phyloP scores from a whole-genome alignment of 1,140 invertebrate genomes.

The Harlomillsia oculata region DNA sequence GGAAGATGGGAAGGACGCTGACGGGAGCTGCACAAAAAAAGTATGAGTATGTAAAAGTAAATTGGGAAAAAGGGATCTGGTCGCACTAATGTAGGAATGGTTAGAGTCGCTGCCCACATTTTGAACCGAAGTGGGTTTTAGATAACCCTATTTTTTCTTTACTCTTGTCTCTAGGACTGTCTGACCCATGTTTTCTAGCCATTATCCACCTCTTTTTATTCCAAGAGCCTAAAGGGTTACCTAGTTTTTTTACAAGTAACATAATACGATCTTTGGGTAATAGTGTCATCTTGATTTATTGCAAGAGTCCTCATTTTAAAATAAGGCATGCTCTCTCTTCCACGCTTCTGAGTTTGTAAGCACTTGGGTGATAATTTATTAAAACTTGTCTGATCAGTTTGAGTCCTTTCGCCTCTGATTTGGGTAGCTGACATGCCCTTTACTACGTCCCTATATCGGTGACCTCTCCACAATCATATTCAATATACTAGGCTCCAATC shows the following conservation, averaged over 20 bases:
- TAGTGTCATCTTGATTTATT: constrained; percentile 24
- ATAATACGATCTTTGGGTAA: constrained; percentile 19
- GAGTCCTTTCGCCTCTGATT: neutral
- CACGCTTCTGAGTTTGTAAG: constrained; percentile 18
- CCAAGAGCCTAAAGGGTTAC: constrained; percentile 1
- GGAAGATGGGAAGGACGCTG: neutral
- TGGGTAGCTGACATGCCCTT: neutral
- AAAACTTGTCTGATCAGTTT: neutral
- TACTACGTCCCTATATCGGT: too few relatives aligned
- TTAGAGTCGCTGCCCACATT: neutral
- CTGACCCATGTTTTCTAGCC: constrained; percentile 9
- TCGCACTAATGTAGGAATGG: neutral
- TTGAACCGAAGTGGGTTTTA: too few relatives aligned
- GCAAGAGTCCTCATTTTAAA: constrained; percentile 18
- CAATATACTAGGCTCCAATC: too few relatives aligned
- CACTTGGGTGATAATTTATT: constrained; percentile 21
- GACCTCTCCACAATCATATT: too few relatives aligned
- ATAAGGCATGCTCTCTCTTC: constrained; percentile 9
- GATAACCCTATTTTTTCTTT: constrained; percentile 2
- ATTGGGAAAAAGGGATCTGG: too few relatives aligned
- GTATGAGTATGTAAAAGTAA: neutral
- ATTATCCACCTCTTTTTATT: constrained; percentile 1
- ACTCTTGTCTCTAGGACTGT: neutral
- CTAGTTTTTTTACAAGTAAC: too few relatives aligned
- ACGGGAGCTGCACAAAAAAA: constrained; percentile 3